phyloP scores from a whole-genome alignment of 2,113 vertebrate species.

The Microcebus ravelobensis region DNA sequence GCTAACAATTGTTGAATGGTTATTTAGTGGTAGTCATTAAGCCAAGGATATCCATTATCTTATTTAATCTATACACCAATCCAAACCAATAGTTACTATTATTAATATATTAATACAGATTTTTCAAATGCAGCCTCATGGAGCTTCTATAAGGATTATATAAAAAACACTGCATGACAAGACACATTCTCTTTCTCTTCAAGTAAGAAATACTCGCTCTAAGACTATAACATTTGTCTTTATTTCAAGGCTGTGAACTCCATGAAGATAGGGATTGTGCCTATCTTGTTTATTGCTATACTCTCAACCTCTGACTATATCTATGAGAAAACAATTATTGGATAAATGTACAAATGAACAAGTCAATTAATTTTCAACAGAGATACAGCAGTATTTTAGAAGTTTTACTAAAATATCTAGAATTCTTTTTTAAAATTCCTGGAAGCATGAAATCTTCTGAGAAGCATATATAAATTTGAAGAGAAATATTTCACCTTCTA shows the following conservation, averaged over 20 bases:
- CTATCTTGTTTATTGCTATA: background rate
- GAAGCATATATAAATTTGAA: background rate
- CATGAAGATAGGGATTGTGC: background rate
- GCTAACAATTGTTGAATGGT: background rate
- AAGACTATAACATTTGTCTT: background rate
- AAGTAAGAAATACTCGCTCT: background rate
- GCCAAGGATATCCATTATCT: background rate
- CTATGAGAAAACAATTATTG: background rate
- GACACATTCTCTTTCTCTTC: background rate
- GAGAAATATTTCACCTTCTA: background rate
- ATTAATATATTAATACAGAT: background rate
- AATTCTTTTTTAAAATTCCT: background rate
- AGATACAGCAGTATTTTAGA: background rate
- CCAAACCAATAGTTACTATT: background rate
- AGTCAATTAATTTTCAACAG: background rate
- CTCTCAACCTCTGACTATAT: background rate
- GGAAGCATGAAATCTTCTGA: background rate
- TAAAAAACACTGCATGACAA: background rate
- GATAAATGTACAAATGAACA: background rate
- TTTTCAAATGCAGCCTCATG: background rate
- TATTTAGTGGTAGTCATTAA: background rate
- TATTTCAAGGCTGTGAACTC: background rate
- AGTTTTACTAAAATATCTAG: constrained; percentile 8
- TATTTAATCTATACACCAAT: background rate
- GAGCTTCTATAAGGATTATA: background rate